phyloP scores from a whole-genome alignment of 2,888 invertebrate species.

The Eupsilia transversa region DNA sequence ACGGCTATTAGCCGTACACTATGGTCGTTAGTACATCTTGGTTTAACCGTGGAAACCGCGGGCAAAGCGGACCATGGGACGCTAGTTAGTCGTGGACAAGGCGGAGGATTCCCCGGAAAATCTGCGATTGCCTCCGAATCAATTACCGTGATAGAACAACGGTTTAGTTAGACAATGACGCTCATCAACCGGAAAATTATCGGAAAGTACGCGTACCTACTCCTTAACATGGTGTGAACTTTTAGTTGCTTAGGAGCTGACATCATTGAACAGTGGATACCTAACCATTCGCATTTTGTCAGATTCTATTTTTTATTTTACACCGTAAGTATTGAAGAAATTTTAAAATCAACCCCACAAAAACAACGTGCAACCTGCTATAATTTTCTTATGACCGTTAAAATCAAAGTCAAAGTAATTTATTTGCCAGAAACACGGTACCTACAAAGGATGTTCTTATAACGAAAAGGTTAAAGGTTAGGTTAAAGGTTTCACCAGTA shows the following conservation, averaged over 20 bases:
- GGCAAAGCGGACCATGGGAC: constrained; percentile 25
- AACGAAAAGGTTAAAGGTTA: too few relatives aligned
- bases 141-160: constrained; percentile 52
- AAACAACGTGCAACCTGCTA: neutral
- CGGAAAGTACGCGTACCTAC: constrained; percentile 63
- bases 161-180: constrained; percentile 53
- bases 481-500: too few relatives aligned
- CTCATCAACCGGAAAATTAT: constrained; percentile 59
- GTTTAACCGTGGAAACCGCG: constrained; percentile 34
- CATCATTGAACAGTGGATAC: too few relatives aligned
- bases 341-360: neutral
- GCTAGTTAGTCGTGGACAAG: constrained; percentile 38
- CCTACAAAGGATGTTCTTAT: too few relatives aligned
- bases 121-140: constrained; percentile 58
- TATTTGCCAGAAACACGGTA: too few relatives aligned
- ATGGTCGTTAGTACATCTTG: constrained; percentile 25
- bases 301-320: neutral
- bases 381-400: neutral
- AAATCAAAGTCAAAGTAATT: too few relatives aligned
- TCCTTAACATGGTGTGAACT: constrained; percentile 7
- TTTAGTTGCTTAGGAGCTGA: constrained; percentile 3
- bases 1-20: constrained; percentile 14
- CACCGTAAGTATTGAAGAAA: neutral
- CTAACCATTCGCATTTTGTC: neutral
- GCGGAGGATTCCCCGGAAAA: constrained; percentile 59